Evolutionary conservation across 2,888 invertebrate genomes (phyloP), one percentile per base, ranked within the genome.

Genomic region (Lasioglossum marginatum): DNA sequence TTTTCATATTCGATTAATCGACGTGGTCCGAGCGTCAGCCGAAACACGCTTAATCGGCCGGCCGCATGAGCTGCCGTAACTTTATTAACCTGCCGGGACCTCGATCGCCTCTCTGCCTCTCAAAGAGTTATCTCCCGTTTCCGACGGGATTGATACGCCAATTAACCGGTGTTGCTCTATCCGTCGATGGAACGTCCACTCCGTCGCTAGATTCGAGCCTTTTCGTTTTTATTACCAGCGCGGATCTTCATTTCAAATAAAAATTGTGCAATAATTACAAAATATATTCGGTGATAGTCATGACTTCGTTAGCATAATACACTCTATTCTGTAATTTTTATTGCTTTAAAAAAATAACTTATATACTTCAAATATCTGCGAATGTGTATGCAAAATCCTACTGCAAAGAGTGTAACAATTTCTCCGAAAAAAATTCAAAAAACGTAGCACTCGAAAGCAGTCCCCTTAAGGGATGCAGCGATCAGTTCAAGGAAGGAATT

Each of bases 81-180:
- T 93, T 91, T 93, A 92, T 93, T 92, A 93, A 93, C 88, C 91
- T 75, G 82, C 63, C 89, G 82, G 86, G 90, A 89, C 88, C 87
- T 86, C 79, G 16, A 31, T 63, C 31, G 63, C 27, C 31, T 43
- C 43, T 40, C 43, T 43, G 4, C 43, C 43, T 43, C 52, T 27
- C n/a, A 27, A 27, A 27, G 45, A 73, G 45, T 31, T 48, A 45
- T 27, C 48, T 73, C 48, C 31, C 72, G 48, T 73, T 48, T 45
- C 45, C 63, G 63, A 34, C 31, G 4, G 48, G 45, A 48, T 63
- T 63, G 63, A 63, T 63, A 63, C 63, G 31, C 45, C 43, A 45
- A 43, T 73, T 45, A 73, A 48, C 10, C 31, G 48, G 40, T 6
- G 43, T n/a, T 52, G 52, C 14, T 43, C 27, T 60, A 57, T 57